A percentile compares a stretch with the other conserved stretches of the same genome.
phyloP scores from a whole-genome alignment of 2,797 vertebrate species.

The Dipus sagitta region DNA sequence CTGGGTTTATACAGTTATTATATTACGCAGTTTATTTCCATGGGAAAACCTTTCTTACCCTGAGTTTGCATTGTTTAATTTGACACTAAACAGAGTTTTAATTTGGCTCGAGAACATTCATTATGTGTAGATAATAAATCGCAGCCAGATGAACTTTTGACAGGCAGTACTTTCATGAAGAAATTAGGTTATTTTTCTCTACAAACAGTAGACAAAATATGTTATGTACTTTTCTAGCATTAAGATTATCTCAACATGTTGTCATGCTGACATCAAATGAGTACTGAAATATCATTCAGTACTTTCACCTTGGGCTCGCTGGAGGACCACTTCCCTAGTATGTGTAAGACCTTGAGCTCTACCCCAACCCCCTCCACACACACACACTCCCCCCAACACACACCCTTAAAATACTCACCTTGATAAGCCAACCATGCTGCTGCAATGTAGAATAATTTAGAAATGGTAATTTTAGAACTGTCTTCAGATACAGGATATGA shows the following conservation, averaged over 20 bases:
- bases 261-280: slow-evolving; percentile 16
- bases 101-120: slow-evolving; percentile 51
- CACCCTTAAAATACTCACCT: neutral
- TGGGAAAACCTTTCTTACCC: slow-evolving; percentile 6
- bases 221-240: neutral
- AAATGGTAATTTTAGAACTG: slow-evolving; percentile 54
- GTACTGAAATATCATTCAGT: neutral
- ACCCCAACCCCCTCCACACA: neutral
- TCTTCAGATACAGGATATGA: slow-evolving; percentile 62
- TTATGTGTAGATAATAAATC: neutral
- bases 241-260: neutral
- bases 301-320: neutral
- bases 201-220: slow-evolving; percentile 5
- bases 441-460: slow-evolving; percentile 44
- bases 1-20: slow-evolving; percentile 24
- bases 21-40: slow-evolving; percentile 62
- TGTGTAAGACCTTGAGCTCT: neutral
- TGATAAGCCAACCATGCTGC: neutral
- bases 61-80: slow-evolving; percentile 63
- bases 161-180: slow-evolving; percentile 5
- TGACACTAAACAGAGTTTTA: slow-evolving; percentile 59
- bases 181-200: slow-evolving; percentile 22
- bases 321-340: neutral
- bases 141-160: slow-evolving; percentile 45
- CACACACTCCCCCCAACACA: no score